Evolutionary conservation across 35 echinoderm and acorn worm species (phyloP).

Genomic region (Patiria miniata): DNA sequence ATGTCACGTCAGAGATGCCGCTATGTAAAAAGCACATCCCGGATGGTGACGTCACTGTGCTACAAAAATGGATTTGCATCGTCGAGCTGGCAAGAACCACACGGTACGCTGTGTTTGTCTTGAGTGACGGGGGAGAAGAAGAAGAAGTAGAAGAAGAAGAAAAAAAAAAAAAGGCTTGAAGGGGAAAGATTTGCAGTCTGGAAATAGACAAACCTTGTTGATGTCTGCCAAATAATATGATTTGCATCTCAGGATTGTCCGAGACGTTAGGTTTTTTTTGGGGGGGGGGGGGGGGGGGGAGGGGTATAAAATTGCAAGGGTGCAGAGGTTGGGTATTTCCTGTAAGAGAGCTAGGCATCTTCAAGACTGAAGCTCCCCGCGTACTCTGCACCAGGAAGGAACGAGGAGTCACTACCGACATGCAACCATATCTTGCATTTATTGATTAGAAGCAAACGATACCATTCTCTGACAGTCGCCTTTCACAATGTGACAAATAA

Average conservation of each 20-base stretch:
- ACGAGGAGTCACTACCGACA: too few relatives aligned
- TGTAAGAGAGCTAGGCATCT: too few relatives aligned
- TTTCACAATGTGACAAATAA: too few relatives aligned
- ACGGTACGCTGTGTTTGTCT: not conserved
- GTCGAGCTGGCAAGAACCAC: not conserved
- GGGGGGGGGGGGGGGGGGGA: not conserved
- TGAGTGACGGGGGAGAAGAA: not conserved
- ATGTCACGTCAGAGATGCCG: not conserved
- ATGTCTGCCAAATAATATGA: not conserved
- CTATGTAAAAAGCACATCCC: slow-evolving; percentile 9
- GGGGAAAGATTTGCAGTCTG: not conserved
- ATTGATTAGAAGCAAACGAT: too few relatives aligned
- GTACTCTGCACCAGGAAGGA: too few relatives aligned
- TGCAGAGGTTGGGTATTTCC: too few relatives aligned
- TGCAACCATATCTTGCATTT: too few relatives aligned
- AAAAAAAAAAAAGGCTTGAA: not conserved
- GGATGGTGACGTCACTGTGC: not conserved
- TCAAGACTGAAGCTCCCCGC: too few relatives aligned
- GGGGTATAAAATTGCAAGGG: not conserved
- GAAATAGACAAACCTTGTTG: slow-evolving; percentile 15
- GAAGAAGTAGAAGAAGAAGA: too few relatives aligned
- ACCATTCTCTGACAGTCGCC: too few relatives aligned
- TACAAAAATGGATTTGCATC: slow-evolving; percentile 18
- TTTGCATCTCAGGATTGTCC: too few relatives aligned
- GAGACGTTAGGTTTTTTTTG: not conserved